Conservation (phyloP, 2,113 vertebrate species). For the Aythya baeri region DNA sequence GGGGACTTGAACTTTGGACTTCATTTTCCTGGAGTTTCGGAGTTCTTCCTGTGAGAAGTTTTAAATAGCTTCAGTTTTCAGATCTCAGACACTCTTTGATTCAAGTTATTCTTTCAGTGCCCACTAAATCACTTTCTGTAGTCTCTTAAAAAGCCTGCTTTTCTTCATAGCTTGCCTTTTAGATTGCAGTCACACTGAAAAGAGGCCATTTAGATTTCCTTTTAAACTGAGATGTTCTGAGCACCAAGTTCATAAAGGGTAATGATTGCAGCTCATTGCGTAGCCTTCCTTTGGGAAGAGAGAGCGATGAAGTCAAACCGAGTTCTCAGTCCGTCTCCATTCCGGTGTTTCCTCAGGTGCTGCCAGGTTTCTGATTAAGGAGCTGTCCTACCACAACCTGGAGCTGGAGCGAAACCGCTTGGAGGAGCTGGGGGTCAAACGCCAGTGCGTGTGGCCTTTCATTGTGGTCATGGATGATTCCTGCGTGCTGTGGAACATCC, state of each 20-base stretch:
- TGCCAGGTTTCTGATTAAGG: slow-evolving; percentile 97
- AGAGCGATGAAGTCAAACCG: neutral
- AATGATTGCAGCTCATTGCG: neutral
- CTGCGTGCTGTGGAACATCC: slow-evolving; percentile 93
- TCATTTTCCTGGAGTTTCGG: neutral
- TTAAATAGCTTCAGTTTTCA: neutral
- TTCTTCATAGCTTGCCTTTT: neutral
- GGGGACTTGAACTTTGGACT: neutral
- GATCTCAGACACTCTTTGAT: neutral
- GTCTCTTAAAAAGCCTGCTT: neutral
- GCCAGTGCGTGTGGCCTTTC: slow-evolving; percentile 96
- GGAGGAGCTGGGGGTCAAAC: slow-evolving; percentile 90
- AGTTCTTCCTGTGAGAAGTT: neutral
- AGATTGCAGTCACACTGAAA: neutral
- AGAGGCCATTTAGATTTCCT: neutral
- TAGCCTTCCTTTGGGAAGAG: neutral
- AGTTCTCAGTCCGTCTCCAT: neutral
- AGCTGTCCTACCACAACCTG: slow-evolving; percentile 96
- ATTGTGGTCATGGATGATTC: slow-evolving; percentile 97
- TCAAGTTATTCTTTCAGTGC: neutral
- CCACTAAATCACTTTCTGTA: neutral
- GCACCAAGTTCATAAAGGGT: neutral
- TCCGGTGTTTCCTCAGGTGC: slow-evolving; percentile 81
- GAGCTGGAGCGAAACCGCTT: slow-evolving; percentile 94
- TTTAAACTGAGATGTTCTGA: neutral